Conservation (phyloP, 2,113 vertebrate genomes). For the Pteruthius melanotis region DNA sequence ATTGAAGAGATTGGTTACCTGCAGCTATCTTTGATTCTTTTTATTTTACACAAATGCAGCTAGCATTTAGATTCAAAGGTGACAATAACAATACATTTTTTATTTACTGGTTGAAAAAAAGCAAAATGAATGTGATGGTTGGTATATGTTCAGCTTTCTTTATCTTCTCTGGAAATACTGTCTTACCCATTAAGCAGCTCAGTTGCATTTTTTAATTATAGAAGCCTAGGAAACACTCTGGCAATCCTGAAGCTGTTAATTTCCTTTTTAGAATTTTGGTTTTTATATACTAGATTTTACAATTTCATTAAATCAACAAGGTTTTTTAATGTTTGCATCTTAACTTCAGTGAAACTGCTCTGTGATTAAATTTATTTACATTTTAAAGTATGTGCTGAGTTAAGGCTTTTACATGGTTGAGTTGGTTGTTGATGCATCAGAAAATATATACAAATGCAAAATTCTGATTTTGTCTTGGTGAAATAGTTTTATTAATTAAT, state of each 20-base stretch:
- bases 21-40: conserved; percentile 24
- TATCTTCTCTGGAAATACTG: background rate
- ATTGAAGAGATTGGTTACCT: conserved; percentile 35
- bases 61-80: conserved; percentile 14
- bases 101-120: background rate
- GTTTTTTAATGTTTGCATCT: background rate
- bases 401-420: background rate
- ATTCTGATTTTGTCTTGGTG: background rate
- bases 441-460: background rate
- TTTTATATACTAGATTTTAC: conserved; percentile 20
- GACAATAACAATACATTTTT: background rate
- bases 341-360: background rate
- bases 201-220: background rate
- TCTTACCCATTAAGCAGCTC: background rate
- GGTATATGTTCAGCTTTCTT: background rate
- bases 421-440: background rate
- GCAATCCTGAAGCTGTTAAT: background rate
- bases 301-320: background rate
- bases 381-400: background rate
- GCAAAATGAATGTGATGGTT: background rate
- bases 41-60: conserved; percentile 23
- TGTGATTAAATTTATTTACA: background rate
- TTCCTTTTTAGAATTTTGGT: background rate
- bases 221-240: background rate
- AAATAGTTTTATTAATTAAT: background rate